Conservation (phyloP, 2,113 vertebrate genomes). For the Hyaena hyaena region DNA sequence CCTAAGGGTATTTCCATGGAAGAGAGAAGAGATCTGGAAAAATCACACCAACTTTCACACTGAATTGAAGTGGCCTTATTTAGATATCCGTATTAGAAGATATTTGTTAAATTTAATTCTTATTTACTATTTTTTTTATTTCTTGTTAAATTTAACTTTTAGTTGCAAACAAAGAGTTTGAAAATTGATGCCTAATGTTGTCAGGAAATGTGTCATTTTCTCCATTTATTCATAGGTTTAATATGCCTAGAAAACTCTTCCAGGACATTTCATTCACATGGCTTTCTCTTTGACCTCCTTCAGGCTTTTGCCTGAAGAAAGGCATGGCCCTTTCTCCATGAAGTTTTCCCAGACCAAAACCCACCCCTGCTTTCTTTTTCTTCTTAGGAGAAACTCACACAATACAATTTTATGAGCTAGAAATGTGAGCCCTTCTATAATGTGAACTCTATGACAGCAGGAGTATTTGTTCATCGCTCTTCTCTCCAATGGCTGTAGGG, state of each 20-base stretch:
- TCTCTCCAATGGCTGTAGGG: not conserved
- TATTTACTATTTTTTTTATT: not conserved
- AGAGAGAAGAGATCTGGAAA: not conserved
- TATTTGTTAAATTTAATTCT: not conserved
- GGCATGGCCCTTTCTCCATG: not conserved
- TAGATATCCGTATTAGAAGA: not conserved
- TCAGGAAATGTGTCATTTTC: not conserved
- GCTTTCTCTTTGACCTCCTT: not conserved
- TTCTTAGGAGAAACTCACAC: not conserved
- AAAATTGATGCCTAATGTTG: not conserved
- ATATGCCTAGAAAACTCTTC: not conserved
- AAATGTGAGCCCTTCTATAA: not conserved
- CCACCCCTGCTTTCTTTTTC: not conserved
- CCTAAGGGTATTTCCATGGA: not conserved
- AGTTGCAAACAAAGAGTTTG: not conserved
- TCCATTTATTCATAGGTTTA: not conserved
- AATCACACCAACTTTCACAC: not conserved
- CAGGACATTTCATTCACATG: not conserved
- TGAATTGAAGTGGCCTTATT: not conserved
- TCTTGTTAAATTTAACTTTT: not conserved
- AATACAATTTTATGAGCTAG: not conserved
- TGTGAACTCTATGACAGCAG: not conserved
- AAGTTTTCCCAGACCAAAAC: not conserved
- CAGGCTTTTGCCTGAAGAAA: not conserved
- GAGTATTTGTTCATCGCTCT: not conserved